phyloP scores from a whole-genome alignment of 2,113 vertebrate genomes.

The Grantiella picta region DNA sequence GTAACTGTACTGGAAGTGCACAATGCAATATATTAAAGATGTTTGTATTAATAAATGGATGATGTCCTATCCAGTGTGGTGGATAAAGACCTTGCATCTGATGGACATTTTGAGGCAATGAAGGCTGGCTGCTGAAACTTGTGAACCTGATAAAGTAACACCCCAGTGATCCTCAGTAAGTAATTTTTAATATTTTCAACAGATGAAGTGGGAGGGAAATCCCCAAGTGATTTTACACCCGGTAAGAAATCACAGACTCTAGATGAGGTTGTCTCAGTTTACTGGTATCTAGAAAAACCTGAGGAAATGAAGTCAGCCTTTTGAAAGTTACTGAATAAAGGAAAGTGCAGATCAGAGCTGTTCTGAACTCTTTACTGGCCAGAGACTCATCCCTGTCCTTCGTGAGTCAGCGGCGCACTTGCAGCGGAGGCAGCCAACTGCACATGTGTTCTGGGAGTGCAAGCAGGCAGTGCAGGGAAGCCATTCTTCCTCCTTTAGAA shows the following conservation, averaged over 20 bases:
- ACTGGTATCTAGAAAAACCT: conserved; percentile 42
- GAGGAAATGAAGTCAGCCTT: conserved; percentile 52
- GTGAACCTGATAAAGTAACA: not conserved
- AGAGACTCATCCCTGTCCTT: not conserved
- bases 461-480: not conserved
- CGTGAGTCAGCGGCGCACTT: not conserved
- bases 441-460: not conserved
- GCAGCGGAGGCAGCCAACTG: not conserved
- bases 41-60: not conserved
- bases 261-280: conserved; percentile 18
- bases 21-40: not conserved
- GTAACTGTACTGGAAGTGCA: not conserved
- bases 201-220: not conserved
- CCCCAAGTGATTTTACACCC: not conserved
- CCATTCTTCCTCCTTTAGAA: not conserved
- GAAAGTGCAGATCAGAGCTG: not conserved
- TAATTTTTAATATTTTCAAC: not conserved
- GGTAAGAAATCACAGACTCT: not conserved
- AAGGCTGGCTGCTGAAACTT: not conserved
- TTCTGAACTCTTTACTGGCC: not conserved
- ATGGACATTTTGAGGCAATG: not conserved
- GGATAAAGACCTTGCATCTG: not conserved
- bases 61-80: not conserved
- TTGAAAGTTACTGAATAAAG: conserved; percentile 23
- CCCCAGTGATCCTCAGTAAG: not conserved